Conservation (phyloP, 2,888 invertebrate species). For the Agriopis marginaria region DNA sequence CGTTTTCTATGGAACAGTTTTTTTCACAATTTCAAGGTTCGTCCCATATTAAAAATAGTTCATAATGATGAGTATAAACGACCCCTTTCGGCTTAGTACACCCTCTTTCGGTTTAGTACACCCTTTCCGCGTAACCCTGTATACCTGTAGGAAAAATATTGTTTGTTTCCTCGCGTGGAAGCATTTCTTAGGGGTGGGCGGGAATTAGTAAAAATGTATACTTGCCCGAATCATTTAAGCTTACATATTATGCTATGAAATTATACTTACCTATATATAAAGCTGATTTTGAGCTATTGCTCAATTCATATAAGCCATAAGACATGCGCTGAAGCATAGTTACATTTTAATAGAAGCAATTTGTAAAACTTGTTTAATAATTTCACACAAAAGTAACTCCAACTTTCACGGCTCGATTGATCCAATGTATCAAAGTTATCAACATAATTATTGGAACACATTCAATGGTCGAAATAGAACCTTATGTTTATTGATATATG, state of each 20-base stretch:
- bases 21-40: too few species aligned
- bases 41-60: too few species aligned
- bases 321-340: conserved; percentile 10
- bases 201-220: neutral
- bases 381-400: conserved; percentile 52
- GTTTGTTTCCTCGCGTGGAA: too few species aligned
- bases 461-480: conserved; percentile 52
- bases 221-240: neutral
- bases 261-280: neutral
- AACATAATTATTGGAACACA: conserved; percentile 57
- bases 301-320: conserved; percentile 2
- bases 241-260: neutral
- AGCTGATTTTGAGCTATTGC: neutral
- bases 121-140: too few species aligned
- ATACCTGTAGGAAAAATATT: too few species aligned
- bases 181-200: too few species aligned
- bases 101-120: too few species aligned
- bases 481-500: conserved; percentile 53
- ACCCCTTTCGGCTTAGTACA: too few species aligned
- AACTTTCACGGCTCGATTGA: conserved; percentile 66
- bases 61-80: too few species aligned
- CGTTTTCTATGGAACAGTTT: too few species aligned
- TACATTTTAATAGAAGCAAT: conserved; percentile 30
- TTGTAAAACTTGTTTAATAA: conserved; percentile 37
- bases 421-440: conserved; percentile 67